Percentiles rank a stretch among this genome's conserved stretches.
These are phyloP conservation scores for Pipa parva DNA, from an alignment of 2,113 vertebrate species.

Conservation along the genomic window DNA sequence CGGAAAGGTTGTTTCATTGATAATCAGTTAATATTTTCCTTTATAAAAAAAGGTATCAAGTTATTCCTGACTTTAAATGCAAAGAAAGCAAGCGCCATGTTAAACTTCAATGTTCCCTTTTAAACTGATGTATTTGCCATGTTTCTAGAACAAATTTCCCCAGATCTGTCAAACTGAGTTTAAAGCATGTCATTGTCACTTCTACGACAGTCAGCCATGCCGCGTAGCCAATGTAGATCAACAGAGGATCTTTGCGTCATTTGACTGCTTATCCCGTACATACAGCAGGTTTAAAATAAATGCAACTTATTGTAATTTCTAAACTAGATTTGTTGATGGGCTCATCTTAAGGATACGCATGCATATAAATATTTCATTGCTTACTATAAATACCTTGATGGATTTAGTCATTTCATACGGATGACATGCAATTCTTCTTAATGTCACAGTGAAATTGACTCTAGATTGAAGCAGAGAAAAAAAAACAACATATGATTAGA, in stretches of 20 bases:
- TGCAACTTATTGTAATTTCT: background rate
- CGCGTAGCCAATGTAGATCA: background rate
- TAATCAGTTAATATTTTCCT: too few species aligned
- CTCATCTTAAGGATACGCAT: background rate
- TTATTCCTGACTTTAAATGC: too few species aligned
- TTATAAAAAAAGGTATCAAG: too few species aligned
- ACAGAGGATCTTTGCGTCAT: background rate
- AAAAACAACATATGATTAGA: slow-evolving; percentile 8
- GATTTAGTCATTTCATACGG: background rate
- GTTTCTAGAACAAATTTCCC: background rate
- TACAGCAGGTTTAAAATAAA: too few species aligned
- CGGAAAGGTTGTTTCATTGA: too few species aligned
- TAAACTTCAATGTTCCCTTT: too few species aligned
- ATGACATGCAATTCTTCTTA: slow-evolving; percentile 4
- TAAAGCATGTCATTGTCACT: background rate
- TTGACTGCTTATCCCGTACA: too few species aligned
- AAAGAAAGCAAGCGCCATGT: too few species aligned
- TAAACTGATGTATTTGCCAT: slow-evolving; percentile 9
- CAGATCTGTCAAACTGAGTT: slow-evolving; percentile 18
- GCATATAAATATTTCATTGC: too few species aligned
- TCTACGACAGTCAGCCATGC: background rate
- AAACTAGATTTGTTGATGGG: background rate
- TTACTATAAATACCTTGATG: background rate
- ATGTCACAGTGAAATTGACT: background rate
- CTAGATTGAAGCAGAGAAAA: background rate